Base-by-base conservation (phyloP, 2,888 invertebrate species). In the Notocelia uddmanniana region DNA sequence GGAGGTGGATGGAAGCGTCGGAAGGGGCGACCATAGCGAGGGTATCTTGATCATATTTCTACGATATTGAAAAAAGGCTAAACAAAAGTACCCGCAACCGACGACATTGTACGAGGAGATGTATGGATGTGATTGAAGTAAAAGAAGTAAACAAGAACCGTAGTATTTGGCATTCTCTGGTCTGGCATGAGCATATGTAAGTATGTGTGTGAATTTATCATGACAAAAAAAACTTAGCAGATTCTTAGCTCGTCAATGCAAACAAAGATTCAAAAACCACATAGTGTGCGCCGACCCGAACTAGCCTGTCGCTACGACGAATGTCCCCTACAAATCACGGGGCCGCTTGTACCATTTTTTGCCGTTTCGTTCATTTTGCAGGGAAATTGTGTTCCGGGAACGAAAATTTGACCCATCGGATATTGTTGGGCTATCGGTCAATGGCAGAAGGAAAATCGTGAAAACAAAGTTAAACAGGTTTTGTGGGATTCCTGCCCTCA, bases 281-380 rank as follows among this genome's bases (percentile, higher is more conserved):
- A 81, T 83, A 79, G 87, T 89, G 86, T 88, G 86, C 80, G 77
- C 78, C 85, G 78, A 78, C 48, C 75, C 83, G 85, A 84, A 87
- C 90, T 86, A 87, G 88, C 87, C 86, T 91, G 93, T 91, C 93
- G 89, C 89, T 91, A 89, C 91, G 90, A 92, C 86, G 89, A 87
- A 93, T 92, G 91, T 85, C 84, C 79, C 79, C 89, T 90, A 92
- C 93, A 93, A 93, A 93, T 93, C 93, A 93, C 91, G 84, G 83
- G 86, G 83, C 85, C 85, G 87, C 84, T 84, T 85, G 86, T 82
- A 81, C 80, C 81, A 85, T 90, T 91, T 92, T 92, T 91, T 92
- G 86, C 87, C 84, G 84, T 86, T 85, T 83, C 87, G 85, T 91
- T 88, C 88, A 89, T 91, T 92, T 88, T 86, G 85, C 84, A 82